These are phyloP conservation scores for human DNA, from an alignment of 2,113 vertebrate species.

Conservation along the genomic window DNA sequence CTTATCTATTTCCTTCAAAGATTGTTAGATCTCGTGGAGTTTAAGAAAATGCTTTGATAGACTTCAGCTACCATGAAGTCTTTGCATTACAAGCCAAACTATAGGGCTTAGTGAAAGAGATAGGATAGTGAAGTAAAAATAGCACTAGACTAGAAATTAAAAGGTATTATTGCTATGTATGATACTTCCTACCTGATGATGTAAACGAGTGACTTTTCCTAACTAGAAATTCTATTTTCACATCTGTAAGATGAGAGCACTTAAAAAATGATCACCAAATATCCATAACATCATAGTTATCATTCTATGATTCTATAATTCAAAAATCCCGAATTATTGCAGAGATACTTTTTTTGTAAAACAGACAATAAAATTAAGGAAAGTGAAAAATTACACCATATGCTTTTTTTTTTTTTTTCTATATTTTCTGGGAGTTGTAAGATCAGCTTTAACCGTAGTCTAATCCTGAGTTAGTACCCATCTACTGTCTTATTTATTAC, in stretches of 20 bases:
- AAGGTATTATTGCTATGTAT: neutral
- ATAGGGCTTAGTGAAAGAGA: neutral
- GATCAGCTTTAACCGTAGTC: neutral
- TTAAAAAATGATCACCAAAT: constrained; percentile 14
- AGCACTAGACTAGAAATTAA: neutral
- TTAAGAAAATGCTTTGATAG: neutral
- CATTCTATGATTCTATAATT: neutral
- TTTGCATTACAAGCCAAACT: neutral
- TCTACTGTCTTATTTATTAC: neutral
- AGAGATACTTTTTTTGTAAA: neutral
- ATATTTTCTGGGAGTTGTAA: neutral
- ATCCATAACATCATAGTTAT: neutral
- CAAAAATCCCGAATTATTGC: neutral
- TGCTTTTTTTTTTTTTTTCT: constrained; percentile 1
- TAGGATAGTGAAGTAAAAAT: neutral
- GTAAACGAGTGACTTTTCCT: neutral
- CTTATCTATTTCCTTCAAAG: neutral
- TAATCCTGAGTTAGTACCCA: neutral
- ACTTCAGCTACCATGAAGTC: neutral
- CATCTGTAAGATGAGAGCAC: neutral
- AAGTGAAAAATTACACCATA: neutral
- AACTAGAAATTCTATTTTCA: neutral
- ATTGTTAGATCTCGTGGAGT: neutral
- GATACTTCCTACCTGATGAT: neutral
- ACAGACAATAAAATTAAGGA: neutral